A percentile compares a stretch with the other conserved stretches of the same genome.
phyloP scores from a whole-genome alignment of 2,113 vertebrate genomes.

The Corythornis cristatus region DNA sequence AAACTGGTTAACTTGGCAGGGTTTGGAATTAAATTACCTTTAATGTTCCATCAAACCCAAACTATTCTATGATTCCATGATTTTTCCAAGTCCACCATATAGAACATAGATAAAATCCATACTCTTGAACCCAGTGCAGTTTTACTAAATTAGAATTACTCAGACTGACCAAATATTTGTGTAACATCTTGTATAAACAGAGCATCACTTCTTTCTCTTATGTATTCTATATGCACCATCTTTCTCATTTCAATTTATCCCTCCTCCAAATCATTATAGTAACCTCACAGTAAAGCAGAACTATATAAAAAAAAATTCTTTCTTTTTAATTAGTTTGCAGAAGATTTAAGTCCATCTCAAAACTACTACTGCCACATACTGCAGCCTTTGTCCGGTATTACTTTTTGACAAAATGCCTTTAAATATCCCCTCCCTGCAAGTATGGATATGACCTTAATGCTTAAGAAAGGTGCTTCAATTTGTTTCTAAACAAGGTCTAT shows the following conservation, averaged over 20 bases:
- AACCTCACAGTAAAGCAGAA: background rate
- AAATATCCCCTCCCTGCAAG: fast-evolving
- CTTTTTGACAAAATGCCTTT: background rate
- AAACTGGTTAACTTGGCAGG: background rate
- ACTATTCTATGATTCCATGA: background rate
- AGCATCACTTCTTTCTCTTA: background rate
- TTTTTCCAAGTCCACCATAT: background rate
- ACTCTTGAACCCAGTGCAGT: background rate
- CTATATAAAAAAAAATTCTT: background rate
- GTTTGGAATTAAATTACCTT: background rate
- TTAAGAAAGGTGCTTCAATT: background rate
- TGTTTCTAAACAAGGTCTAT: background rate
- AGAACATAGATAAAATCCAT: background rate
- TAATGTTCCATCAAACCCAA: background rate
- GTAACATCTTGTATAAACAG: background rate
- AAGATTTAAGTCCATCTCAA: background rate
- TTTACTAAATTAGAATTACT: background rate
- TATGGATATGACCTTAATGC: background rate
- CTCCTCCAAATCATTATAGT: background rate
- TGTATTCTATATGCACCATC: background rate
- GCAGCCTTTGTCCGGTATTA: background rate
- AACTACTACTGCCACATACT: background rate
- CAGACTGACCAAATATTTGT: background rate
- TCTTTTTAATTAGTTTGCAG: background rate
- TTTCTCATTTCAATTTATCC: background rate